These are phyloP conservation scores for Sepioteuthis lessoniana DNA, from an alignment of 2,888 invertebrate species.

Conservation along the genomic window DNA sequence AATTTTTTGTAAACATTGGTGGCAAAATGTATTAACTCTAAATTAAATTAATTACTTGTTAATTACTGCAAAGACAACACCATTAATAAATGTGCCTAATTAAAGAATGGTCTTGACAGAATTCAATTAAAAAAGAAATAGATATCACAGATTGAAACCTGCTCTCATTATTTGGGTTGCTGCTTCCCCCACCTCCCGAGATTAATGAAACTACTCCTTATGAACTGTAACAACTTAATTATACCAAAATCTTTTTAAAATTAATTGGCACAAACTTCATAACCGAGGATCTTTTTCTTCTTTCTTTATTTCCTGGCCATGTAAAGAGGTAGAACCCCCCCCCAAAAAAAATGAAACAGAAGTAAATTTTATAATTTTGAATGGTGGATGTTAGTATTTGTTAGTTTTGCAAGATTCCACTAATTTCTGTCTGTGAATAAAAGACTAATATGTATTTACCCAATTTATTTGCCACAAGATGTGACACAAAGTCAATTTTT, in stretches of 20 bases:
- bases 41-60: neutral
- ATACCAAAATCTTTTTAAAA: neutral
- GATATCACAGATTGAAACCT: neutral
- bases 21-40: neutral
- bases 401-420: no score
- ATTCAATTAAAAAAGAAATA: neutral
- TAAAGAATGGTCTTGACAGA: neutral
- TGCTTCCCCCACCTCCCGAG: neutral
- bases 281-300: neutral
- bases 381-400: no score
- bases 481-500: no score
- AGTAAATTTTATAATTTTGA: no score
- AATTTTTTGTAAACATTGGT: neutral
- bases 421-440: no score
- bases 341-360: no score
- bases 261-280: neutral
- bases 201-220: neutral
- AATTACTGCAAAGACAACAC: neutral
- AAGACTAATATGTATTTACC: no score
- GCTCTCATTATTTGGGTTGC: neutral
- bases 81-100: neutral
- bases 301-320: neutral
- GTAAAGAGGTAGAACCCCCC: no score
- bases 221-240: neutral
- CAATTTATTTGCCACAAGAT: no score